Base-by-base conservation (phyloP, 2,113 vertebrate species). In the Xiphias gladius region DNA sequence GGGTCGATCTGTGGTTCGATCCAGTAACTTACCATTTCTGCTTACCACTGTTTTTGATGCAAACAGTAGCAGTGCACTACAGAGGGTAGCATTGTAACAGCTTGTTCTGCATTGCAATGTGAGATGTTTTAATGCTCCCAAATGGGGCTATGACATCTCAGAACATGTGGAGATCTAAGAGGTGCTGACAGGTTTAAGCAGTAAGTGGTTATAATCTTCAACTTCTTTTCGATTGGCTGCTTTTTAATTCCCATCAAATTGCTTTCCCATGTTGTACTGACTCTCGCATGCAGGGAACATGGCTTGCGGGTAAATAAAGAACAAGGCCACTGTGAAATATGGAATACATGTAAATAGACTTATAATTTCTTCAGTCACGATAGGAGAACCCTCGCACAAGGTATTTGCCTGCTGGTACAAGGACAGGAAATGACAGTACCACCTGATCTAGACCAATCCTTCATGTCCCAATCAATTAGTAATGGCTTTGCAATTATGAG, bases 391-490 rank as follows among this genome's bases (percentile, higher is more conserved):
- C 9, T 74, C 71, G 54, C 69, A 54, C 48, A 9, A 61, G 76
- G 61, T 20, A 32, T 48, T 16, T 46, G 46, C 69, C 64, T 66
- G 65, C 62, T 76, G 61, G 32, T 58, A n/a, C 52, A 48, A 48
- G 20, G 12, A 73, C n/a, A 43, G 24, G 35, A 78, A 67, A 80
- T 67, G 54, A 59, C 58, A 75, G 46, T 24, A 55, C 26, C 69
- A 73, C 76, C 73, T 73, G 32, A 76, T 64, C 72, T 19, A 24
- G 14, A 46, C 30, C 43, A 69, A 75, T 83, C 62, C 2, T 48
- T 81, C 73, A 78, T 70, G 62, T 73, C 67, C 24, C 20, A 48
- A 86, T 88, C 71, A 89, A 90, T 89, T 86, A 84, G 57, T 80
- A 71, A 86, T 80, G 76, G 50, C 55, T 76, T 28, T 76, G 50